Evolutionary conservation across 2,113 vertebrate species (phyloP).

Genomic region (Pelvicachromis taeniatus): DNA sequence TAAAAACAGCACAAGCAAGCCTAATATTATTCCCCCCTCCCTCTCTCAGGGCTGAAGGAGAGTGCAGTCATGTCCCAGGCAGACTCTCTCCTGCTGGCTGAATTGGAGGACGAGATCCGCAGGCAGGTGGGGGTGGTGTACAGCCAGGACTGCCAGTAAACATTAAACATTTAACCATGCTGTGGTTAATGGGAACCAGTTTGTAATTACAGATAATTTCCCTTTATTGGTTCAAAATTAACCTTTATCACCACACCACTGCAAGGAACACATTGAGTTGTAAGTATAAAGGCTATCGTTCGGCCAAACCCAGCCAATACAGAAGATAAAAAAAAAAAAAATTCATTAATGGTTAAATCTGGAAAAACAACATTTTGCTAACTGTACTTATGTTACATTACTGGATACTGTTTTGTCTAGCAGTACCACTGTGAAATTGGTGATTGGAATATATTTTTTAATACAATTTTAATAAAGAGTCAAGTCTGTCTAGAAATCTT

Average conservation of each 20-base stretch:
- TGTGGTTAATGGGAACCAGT: background rate
- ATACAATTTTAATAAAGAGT: background rate
- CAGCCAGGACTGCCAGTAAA: slow-evolving; percentile 68
- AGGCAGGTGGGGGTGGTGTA: slow-evolving; percentile 76
- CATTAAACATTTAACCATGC: background rate
- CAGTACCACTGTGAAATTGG: background rate
- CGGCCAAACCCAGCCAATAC: background rate
- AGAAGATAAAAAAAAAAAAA: background rate
- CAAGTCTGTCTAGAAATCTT: background rate
- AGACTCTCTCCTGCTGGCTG: slow-evolving; percentile 77
- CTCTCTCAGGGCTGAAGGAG: slow-evolving; percentile 84
- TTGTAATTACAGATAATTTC: background rate
- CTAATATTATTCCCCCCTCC: background rate
- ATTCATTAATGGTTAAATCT: background rate
- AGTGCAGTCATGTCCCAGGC: slow-evolving; percentile 76
- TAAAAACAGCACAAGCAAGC: background rate
- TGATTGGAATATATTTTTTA: background rate
- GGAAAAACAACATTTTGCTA: background rate
- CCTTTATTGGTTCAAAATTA: background rate
- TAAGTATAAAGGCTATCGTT: background rate
- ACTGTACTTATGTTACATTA: background rate
- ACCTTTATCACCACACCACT: background rate
- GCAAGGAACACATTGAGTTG: background rate
- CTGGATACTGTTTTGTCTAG: background rate
- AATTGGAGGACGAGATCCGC: slow-evolving; percentile 78